Percentiles rank a stretch among this genome's conserved stretches.
Conservation (phyloP, 2,113 vertebrate genomes). For the Macrotus californicus region DNA sequence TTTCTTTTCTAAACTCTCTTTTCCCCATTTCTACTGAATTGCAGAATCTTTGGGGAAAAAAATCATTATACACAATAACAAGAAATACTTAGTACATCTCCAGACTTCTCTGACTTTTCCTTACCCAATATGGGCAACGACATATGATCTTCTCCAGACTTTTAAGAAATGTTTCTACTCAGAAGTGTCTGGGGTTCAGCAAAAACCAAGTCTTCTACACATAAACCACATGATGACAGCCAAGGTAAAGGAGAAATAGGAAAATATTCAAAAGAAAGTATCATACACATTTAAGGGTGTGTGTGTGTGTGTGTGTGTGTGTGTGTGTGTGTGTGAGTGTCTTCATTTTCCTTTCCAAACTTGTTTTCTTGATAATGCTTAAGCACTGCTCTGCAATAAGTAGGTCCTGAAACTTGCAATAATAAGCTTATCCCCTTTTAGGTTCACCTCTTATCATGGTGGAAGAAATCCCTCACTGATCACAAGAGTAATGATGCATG, state of each 20-base stretch:
- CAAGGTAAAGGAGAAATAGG: not conserved
- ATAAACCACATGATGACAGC: not conserved
- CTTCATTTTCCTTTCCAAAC: not conserved
- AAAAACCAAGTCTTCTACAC: not conserved
- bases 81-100: not conserved
- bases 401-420: not conserved
- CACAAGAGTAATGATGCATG: not conserved
- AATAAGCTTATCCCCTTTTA: not conserved
- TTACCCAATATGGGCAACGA: not conserved
- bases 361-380: not conserved
- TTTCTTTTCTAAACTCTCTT: not conserved
- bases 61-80: not conserved
- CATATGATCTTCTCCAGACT: not conserved
- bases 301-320: not conserved
- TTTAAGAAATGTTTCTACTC: slow-evolving; percentile 6
- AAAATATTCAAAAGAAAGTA: slow-evolving; percentile 20
- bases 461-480: not conserved
- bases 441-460: not conserved
- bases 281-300: not conserved
- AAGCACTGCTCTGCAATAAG: not conserved
- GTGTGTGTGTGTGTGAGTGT: not conserved
- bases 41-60: not conserved
- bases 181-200: not conserved
- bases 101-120: slow-evolving; percentile 1
- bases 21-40: not conserved